These are phyloP conservation scores for Drosophila orosa DNA, from an alignment of 1,140 invertebrate genomes.

Conservation along the genomic window DNA sequence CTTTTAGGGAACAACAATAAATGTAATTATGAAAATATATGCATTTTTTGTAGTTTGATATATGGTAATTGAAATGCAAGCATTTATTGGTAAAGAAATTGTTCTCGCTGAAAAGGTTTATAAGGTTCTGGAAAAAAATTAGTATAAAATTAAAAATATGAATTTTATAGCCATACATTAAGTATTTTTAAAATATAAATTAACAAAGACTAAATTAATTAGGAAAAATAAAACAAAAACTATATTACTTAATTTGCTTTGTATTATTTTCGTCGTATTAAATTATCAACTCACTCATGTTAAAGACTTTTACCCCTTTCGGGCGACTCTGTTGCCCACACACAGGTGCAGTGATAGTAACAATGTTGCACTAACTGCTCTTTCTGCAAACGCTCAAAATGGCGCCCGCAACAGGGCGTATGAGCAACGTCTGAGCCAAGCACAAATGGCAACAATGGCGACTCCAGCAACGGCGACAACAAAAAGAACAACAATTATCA, in stretches of 20 bases:
- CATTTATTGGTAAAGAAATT: not conserved
- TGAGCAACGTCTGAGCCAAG: constrained; percentile 55
- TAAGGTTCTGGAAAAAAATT: too few species aligned
- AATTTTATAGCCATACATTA: too few species aligned
- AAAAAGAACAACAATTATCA: constrained; percentile 42
- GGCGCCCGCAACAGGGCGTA: constrained; percentile 69
- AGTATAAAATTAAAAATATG: too few species aligned
- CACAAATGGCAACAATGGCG: constrained; percentile 32
- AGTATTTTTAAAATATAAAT: too few species aligned
- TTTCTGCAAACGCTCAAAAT: constrained; percentile 69
- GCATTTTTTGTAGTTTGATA: too few species aligned
- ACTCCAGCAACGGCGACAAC: constrained; percentile 17
- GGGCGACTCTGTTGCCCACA: constrained; percentile 11
- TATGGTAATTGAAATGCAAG: too few species aligned
- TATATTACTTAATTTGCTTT: not conserved
- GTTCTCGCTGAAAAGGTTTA: too few species aligned
- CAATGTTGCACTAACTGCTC: constrained; percentile 66
- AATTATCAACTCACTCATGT: not conserved
- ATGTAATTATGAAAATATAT: too few species aligned
- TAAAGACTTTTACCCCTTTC: not conserved
- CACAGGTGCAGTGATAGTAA: constrained; percentile 60
- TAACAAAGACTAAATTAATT: too few species aligned
- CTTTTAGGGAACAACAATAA: too few species aligned
- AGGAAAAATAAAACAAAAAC: too few species aligned
- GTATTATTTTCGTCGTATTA: not conserved